Evolutionary conservation across 2,888 invertebrate species (phyloP), one percentile per base, ranked within the genome.

Genomic region (Neoascia interrupta): DNA sequence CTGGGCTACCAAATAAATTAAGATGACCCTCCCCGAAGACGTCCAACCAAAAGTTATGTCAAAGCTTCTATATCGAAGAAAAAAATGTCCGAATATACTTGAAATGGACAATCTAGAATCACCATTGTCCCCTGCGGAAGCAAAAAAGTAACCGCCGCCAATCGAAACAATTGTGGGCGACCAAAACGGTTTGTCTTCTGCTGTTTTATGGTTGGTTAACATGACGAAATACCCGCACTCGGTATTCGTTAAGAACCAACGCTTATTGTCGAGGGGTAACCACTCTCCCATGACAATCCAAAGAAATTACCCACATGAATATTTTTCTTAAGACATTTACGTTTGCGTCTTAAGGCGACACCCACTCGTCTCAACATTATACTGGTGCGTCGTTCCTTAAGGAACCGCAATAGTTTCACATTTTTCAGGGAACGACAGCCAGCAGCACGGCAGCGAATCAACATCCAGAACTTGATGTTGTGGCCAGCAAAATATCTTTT

Each of bases 221-320:
- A 28, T 61, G 63, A 70, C 26, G 61, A 19, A 36, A 53, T 19
- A 51, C 26, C 16, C 47, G 37, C 1, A 45, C 10, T 36, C 19
- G 31, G n/a, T 18, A 8, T 11, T n/a, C n/a, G n/a, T 37, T 21
- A 53, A 53, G 53, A 36, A 45, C 45, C 23, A 34, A 23, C 21
- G 4, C 36, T n/a, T n/a, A n/a, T n/a, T 28, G 19, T 5, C 18
- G 23, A 75, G 61, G 75, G 75, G 75, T 63, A 53, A 37, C 56
- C 70, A 75, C 70, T 75, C 75, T 75, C 75, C 75, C 75, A 75
- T 75, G 75, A 75, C 75, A 75, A 63, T 70, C 63, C 58, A 58
- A 19, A 23, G 41, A 63, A 70, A 75, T 63, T 70, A 70, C 75
- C 70, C 75, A 75, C 70, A 75, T 75, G 75, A 58, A 70, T n/a